Percentiles rank a stretch among this genome's conserved stretches.
Conservation (phyloP, 37 sponge, comb jelly and placozoan species). For the Haliclona indistincta region DNA sequence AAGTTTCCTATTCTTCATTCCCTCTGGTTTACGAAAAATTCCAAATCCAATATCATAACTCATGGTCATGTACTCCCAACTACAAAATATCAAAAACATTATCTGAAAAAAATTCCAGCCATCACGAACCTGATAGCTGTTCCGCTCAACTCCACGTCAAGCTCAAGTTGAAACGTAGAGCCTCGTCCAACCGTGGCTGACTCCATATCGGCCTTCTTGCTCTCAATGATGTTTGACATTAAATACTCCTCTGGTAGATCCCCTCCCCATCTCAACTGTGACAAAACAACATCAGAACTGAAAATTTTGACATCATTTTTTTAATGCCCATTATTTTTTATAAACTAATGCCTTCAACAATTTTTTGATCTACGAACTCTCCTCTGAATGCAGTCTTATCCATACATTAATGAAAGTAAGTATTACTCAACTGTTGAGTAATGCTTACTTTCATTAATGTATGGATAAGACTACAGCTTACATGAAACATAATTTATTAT, state of each 20-base stretch:
- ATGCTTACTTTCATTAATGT: too few relatives aligned
- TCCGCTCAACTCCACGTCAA: not conserved
- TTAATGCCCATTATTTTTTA: not conserved
- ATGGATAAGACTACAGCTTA: too few relatives aligned
- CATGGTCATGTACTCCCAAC: constrained; percentile 71
- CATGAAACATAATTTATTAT: too few relatives aligned
- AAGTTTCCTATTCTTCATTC: not conserved
- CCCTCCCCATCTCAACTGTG: constrained; percentile 36
- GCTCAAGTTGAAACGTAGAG: not conserved
- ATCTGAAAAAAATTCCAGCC: too few relatives aligned
- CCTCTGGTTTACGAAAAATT: constrained; percentile 40
- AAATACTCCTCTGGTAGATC: constrained; percentile 60
- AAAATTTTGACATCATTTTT: too few relatives aligned
- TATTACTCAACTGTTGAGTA: too few relatives aligned
- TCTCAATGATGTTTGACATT: constrained; percentile 47
- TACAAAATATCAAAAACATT: too few relatives aligned
- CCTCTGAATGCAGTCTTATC: too few relatives aligned
- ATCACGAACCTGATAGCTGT: constrained; percentile 14
- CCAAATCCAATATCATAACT: constrained; percentile 83
- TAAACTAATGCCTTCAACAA: too few relatives aligned
- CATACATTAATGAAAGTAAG: too few relatives aligned
- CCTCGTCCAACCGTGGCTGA: constrained; percentile 47
- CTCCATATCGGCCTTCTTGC: constrained; percentile 54
- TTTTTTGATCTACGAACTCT: too few relatives aligned
- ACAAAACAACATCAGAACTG: too few relatives aligned